A percentile compares a stretch with the other conserved stretches of the same genome.
phyloP scores from a whole-genome alignment of 1,140 invertebrate species.

The Drosophila pandora region DNA sequence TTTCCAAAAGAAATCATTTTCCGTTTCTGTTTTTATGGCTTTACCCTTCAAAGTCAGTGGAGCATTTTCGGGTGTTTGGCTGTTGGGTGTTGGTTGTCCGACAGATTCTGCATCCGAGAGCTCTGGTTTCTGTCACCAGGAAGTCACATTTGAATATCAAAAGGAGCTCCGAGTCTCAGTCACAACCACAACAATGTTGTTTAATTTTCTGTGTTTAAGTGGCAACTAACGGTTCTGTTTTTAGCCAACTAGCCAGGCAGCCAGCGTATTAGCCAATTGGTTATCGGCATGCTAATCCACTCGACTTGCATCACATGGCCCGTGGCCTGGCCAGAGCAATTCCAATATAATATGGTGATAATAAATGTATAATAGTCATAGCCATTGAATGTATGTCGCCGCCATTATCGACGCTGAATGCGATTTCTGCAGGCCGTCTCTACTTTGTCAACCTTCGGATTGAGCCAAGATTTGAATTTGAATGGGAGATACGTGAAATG shows the following conservation, averaged over 20 bases:
- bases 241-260: background rate
- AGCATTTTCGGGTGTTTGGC: constrained; percentile 33
- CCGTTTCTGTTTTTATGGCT: constrained; percentile 31
- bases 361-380: constrained; percentile 11
- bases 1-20: constrained; percentile 47
- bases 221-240: constrained; percentile 16
- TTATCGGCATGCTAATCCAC: constrained; percentile 17
- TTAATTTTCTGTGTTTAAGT: constrained; percentile 10
- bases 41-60: constrained; percentile 63
- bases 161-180: background rate
- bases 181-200: constrained; percentile 9
- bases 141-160: constrained; percentile 11
- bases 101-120: background rate
- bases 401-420: constrained; percentile 13
- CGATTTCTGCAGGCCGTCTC: constrained; percentile 34
- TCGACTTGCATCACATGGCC: constrained; percentile 2
- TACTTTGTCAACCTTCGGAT: constrained; percentile 40
- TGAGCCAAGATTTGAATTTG: constrained; percentile 42
- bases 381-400: constrained; percentile 38
- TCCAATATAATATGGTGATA: constrained; percentile 6
- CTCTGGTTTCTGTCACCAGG: constrained; percentile 6
- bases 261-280: background rate
- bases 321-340: constrained; percentile 11
- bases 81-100: constrained; percentile 11
- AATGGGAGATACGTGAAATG: constrained; percentile 65